These are phyloP conservation scores for Drosophila chauvacae DNA, from an alignment of 1,140 invertebrate species.

Conservation along the genomic window DNA sequence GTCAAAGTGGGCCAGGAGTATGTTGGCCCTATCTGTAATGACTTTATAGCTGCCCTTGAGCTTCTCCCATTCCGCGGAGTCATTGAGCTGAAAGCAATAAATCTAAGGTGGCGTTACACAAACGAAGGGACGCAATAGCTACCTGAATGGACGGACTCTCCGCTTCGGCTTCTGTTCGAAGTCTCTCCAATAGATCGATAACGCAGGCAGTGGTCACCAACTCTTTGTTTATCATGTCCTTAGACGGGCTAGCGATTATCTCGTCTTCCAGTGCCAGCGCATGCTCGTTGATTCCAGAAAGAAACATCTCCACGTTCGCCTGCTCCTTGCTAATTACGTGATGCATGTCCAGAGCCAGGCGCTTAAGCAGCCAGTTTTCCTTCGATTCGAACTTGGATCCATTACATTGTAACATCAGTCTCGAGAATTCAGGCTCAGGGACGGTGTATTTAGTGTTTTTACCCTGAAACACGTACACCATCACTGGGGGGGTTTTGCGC, in stretches of 20 bases:
- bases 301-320: constrained; percentile 22
- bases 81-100: constrained; percentile 13
- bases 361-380: constrained; percentile 34
- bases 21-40: not conserved
- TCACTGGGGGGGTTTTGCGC: constrained; percentile 50
- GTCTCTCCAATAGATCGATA: constrained; percentile 24
- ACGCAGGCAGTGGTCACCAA: constrained; percentile 27
- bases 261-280: constrained; percentile 55
- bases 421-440: constrained; percentile 14
- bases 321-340: constrained; percentile 57
- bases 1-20: constrained; percentile 19
- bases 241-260: constrained; percentile 22
- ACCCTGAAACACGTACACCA: constrained; percentile 57
- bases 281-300: constrained; percentile 55
- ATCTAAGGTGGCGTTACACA: not conserved
- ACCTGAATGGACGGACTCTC: constrained; percentile 34
- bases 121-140: not conserved
- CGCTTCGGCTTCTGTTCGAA: constrained; percentile 16
- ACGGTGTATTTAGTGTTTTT: constrained; percentile 1
- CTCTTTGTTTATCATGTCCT: constrained; percentile 16
- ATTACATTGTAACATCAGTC: constrained; percentile 17
- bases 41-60: not conserved
- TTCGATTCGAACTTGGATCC: not conserved
- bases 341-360: constrained; percentile 45
- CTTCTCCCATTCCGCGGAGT: constrained; percentile 22